Conservation (phyloP, 2,888 invertebrate species). For the Eupithecia subumbrata region DNA sequence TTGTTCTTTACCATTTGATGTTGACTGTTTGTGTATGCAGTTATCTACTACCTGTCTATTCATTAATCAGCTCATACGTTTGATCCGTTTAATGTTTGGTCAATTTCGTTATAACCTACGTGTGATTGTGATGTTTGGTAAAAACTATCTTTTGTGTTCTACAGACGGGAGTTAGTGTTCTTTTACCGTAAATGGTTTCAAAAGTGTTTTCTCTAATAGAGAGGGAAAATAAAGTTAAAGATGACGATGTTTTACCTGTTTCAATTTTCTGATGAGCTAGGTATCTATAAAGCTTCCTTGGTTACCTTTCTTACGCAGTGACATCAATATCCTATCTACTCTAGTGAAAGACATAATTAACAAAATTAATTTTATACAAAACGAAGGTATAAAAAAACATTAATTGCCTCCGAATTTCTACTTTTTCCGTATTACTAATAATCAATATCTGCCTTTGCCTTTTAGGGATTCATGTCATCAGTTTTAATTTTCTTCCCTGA, state of each 20-base stretch:
- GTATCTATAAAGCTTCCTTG: too few species aligned
- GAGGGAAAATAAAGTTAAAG: neutral
- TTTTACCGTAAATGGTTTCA: neutral
- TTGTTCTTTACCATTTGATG: neutral
- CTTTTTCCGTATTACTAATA: too few species aligned
- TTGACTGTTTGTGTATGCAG: neutral
- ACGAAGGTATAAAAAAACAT: too few species aligned
- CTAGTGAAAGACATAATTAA: too few species aligned
- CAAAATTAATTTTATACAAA: too few species aligned
- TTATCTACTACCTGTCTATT: slow-evolving; percentile 41
- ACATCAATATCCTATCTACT: too few species aligned
- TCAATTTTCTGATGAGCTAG: neutral
- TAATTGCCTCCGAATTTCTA: too few species aligned
- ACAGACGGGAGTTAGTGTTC: neutral
- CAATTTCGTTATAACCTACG: neutral
- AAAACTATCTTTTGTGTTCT: neutral
- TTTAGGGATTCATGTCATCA: neutral
- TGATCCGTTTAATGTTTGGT: neutral
- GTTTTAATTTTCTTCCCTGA: neutral
- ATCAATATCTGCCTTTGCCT: too few species aligned
- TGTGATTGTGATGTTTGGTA: neutral
- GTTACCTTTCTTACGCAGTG: neutral
- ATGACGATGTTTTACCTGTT: neutral
- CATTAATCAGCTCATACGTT: slow-evolving; percentile 29
- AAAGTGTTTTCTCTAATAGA: neutral